Percentiles rank a stretch among this genome's conserved stretches.
phyloP scores from a whole-genome alignment of 1,140 invertebrate species.

The Aphaenogaster ashmeadi region DNA sequence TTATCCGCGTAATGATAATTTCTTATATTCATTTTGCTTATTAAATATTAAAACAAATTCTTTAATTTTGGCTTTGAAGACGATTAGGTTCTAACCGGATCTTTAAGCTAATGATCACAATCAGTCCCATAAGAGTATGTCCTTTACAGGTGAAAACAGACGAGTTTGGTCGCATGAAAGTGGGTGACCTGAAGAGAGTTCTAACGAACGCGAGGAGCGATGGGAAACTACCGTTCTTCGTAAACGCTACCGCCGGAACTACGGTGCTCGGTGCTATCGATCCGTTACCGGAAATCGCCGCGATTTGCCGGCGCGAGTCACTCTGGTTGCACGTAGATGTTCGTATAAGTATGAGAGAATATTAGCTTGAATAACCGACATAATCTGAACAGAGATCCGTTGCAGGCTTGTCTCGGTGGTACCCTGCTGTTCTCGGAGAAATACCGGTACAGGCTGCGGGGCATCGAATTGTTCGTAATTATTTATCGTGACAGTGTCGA shows the following conservation, averaged over 20 bases:
- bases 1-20: background rate
- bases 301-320: constrained; percentile 89
- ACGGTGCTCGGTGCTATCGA: constrained; percentile 95
- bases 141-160: constrained; percentile 90
- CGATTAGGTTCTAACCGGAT: background rate
- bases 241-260: constrained; percentile 92
- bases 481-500: background rate
- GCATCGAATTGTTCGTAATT: constrained; percentile 90
- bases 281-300: constrained; percentile 91
- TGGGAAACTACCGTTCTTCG: constrained; percentile 89
- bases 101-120: background rate
- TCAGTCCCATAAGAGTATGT: background rate
- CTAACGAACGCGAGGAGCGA: constrained; percentile 86
- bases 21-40: background rate
- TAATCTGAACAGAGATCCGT: constrained; percentile 68
- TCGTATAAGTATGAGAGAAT: constrained; percentile 79
- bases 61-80: background rate
- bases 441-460: constrained; percentile 89
- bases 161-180: constrained; percentile 89
- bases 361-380: background rate
- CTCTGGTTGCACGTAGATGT: constrained; percentile 96
- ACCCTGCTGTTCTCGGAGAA: constrained; percentile 91
- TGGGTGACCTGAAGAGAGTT: constrained; percentile 87
- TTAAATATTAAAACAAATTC: background rate
- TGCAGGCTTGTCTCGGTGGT: constrained; percentile 94